Evolutionary conservation across 1,140 invertebrate species (phyloP), one percentile per base, ranked within the genome.

Genomic region (Sycophaga agraensis): DNA sequence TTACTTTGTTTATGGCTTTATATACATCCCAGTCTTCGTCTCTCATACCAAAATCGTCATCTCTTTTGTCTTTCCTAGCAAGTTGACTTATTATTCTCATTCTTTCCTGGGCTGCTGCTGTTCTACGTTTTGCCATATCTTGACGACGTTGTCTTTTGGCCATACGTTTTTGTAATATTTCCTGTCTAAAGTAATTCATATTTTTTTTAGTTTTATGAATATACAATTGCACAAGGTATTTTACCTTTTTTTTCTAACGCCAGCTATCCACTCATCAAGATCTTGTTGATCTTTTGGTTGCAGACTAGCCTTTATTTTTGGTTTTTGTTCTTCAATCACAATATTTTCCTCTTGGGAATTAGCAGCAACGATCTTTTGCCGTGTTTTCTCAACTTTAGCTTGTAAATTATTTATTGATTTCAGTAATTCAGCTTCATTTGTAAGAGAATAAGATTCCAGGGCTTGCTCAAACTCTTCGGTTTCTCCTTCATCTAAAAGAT

Each of bases 11-110:
- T 50, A 95, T 94, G 43, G 89, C 89, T 83, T 96, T 96, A 73
- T 97, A 97, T 2, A 96, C 93, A 79, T 96, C 92, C 94, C 94
- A 97, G 74, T 97, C 94, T 75, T 94, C 92, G 78, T 97, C 94
- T 67, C 92, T 86, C 80, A 91, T 88, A 24, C 94, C 94, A 83
- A 97, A 97, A 74, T 93, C 93, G 73, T 96, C 93, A 58, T 92
- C 90, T 56, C 92, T 91, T 75, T 93, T 94, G 67, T 91, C 86
- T 71, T 89, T 91, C 40, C 86, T 84, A 19, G 93, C 93, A 17
- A 96, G 83, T 64, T 94, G 90, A 49, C 91, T 94, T 59, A 97
- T 94, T 68, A 96, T 91, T 65, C 93, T 84, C 94, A 97, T 97
- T 66, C 94, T 84, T 76, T 96, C 92, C 70, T 96, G 93, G 1